Evolutionary conservation across 2,113 vertebrate species (phyloP).

Genomic region (Scopus umbretta): DNA sequence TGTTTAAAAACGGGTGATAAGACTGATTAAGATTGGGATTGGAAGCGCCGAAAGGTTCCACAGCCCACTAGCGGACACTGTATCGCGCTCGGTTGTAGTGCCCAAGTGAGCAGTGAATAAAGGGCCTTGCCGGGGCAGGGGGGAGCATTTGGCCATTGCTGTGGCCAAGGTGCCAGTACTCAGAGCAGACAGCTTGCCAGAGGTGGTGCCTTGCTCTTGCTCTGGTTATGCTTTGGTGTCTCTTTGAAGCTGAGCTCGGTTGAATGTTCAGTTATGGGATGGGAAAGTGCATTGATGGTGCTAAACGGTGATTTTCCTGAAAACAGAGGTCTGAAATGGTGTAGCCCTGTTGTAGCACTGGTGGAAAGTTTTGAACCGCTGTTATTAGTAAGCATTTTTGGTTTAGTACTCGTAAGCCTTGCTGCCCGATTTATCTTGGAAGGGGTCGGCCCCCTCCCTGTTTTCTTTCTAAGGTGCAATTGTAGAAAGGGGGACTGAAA

Average conservation of each 20-base stretch:
- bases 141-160: neutral
- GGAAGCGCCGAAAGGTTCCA: neutral
- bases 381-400: neutral
- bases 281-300: neutral
- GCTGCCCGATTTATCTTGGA: neutral
- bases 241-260: neutral
- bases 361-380: neutral
- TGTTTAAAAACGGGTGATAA: neutral
- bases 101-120: neutral
- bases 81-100: fast-evolving
- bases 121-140: no score
- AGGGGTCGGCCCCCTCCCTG: fast-evolving
- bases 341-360: neutral
- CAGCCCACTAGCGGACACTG: fast-evolving
- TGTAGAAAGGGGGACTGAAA: neutral
- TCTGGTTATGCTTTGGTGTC: neutral
- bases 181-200: neutral
- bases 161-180: fast-evolving
- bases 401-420: neutral
- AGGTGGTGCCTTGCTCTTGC: neutral
- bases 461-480: neutral
- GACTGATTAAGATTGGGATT: neutral
- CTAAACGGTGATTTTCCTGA: neutral
- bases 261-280: neutral
- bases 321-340: neutral